phyloP scores from a whole-genome alignment of 2,797 vertebrate genomes.

The Lutjanus argentimaculatus region DNA sequence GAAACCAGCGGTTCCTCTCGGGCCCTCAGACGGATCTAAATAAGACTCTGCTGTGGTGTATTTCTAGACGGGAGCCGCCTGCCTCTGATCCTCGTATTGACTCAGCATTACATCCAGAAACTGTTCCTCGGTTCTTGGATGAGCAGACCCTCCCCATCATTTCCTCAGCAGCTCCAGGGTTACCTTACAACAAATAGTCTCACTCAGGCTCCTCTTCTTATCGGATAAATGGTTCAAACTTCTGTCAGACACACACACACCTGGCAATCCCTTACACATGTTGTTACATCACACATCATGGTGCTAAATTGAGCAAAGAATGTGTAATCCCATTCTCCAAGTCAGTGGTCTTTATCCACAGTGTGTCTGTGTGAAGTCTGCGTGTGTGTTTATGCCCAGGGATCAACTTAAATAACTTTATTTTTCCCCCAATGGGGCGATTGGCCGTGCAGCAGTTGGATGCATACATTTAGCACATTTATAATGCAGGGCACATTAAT shows the following conservation, averaged over 20 bases:
- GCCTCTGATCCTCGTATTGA: constrained; percentile 46
- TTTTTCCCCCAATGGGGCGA: too few species aligned
- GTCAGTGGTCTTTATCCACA: constrained; percentile 28
- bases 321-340: constrained; percentile 51
- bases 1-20: constrained; percentile 55
- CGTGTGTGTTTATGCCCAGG: neutral
- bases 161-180: constrained; percentile 18
- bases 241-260: constrained; percentile 6
- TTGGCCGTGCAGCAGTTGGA: too few species aligned
- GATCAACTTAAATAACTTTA: too few species aligned
- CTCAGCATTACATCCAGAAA: constrained; percentile 41
- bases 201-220: neutral
- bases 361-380: neutral
- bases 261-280: constrained; percentile 46
- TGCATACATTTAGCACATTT: too few species aligned
- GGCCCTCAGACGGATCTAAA: constrained; percentile 45
- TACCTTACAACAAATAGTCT: constrained; percentile 9
- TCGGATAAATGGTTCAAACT: constrained; percentile 25
- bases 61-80: constrained; percentile 40
- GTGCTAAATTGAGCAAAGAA: constrained; percentile 42
- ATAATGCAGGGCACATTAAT: too few species aligned
- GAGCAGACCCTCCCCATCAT: neutral
- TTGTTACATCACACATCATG: constrained; percentile 48
- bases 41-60: constrained; percentile 20
- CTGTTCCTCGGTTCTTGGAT: neutral